A percentile compares a stretch with the other conserved stretches of the same genome.
Evolutionary conservation across 1,140 invertebrate genomes (phyloP).

Genomic region (Drosophila dunni): DNA sequence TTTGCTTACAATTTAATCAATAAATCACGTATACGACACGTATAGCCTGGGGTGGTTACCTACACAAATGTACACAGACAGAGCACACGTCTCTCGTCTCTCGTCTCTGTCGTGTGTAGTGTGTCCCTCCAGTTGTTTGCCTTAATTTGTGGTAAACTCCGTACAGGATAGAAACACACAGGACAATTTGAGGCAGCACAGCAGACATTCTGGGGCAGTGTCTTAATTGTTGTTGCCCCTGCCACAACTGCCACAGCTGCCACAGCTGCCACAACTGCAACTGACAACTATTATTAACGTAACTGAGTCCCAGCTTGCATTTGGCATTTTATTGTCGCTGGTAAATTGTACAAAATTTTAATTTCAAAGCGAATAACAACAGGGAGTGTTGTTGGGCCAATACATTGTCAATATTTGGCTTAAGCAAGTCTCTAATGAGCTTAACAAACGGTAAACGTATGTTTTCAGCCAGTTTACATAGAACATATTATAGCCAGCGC

Average conservation of each 20-base stretch:
- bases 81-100: conserved; percentile 12
- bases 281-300: conserved; percentile 75
- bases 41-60: conserved; percentile 32
- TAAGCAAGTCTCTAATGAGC: neutral
- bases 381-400: conserved; percentile 2
- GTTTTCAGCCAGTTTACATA: neutral
- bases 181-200: conserved; percentile 41
- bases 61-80: conserved; percentile 24
- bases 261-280: conserved; percentile 54
- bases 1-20: conserved; percentile 69
- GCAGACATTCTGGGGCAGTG: conserved; percentile 27
- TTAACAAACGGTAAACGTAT: conserved; percentile 1
- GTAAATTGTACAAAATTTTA: conserved; percentile 56
- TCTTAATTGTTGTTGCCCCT: conserved; percentile 39
- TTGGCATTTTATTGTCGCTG: conserved; percentile 66
- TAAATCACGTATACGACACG: conserved; percentile 70
- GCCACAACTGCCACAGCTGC: conserved; percentile 48
- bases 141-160: conserved; percentile 70
- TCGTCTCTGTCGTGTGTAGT: conserved; percentile 15
- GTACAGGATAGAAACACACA: conserved; percentile 23
- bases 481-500: neutral
- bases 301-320: conserved; percentile 44
- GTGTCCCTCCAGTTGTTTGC: conserved; percentile 55
- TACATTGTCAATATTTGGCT: neutral
- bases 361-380: conserved; percentile 22